Base-by-base conservation (phyloP, 1,140 invertebrate species). In the Drosophila sp. region DNA sequence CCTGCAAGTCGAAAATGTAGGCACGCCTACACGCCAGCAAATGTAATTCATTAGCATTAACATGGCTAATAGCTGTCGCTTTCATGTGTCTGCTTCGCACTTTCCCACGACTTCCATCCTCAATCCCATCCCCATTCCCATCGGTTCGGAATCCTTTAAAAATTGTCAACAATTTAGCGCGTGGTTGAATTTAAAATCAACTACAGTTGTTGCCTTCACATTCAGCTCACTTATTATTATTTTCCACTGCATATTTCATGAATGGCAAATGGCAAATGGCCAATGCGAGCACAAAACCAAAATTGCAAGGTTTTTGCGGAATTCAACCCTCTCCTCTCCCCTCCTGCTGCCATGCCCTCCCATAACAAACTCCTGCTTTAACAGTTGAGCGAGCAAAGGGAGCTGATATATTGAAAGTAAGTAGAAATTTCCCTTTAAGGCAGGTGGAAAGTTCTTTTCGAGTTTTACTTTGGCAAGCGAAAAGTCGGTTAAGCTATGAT, bases 191-290 rank as follows among this genome's bases (percentile, higher is more conserved):
- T 50, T 50, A 50, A 50, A 50, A 50, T 50, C 23, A 50, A 50
- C 44, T 50, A 23, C 44, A 50, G 44, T 25, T 50, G 44, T 50
- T 50, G 44, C 23, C 44, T 50, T 50, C 44, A 50, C 44, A 50
- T 50, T 27, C 7, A 27, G 7, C 44, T 50, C 44, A 50, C 44
- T 50, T 50, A 50, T 50, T 27, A 50, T 50, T 50, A 50, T 50
- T 50, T 50, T 27, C 44, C 7, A 27, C 23, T 50, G 44, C 44
- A 50, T 50, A 50, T 50, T 50, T 50, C 44, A 50, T 50, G 44
- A 50, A 50, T 50, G 25, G 44, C 25, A 38, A 38, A 38, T 38
- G 35, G 35, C 35, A 25, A 50, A 50, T 50, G 44, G 25, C 44
- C 44, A 25, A 50, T 27, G 44, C 44, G 44, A 50, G 11, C 44